These are phyloP conservation scores for Drosophila yakuba DNA, from an alignment of 1,140 invertebrate species.

Conservation along the genomic window DNA sequence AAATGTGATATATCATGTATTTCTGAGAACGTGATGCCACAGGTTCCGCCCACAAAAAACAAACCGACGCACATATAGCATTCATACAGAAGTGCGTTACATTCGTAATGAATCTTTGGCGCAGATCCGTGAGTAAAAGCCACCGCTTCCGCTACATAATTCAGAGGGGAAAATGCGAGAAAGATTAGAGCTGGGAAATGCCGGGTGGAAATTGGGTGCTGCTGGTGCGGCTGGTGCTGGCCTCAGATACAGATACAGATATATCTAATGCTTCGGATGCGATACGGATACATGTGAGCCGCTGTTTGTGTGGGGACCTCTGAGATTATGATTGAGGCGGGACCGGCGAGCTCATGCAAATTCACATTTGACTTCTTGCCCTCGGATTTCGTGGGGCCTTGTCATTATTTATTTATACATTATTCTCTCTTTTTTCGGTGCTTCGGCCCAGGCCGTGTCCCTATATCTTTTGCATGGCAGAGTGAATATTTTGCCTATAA, in stretches of 20 bases:
- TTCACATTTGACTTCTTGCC: conserved; percentile 74
- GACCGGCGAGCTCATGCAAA: conserved; percentile 51
- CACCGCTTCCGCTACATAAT: conserved; percentile 78
- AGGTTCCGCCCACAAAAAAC: conserved; percentile 14
- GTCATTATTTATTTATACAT: conserved; percentile 40
- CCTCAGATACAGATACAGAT: conserved; percentile 24
- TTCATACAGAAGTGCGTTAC: conserved; percentile 43
- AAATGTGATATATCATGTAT: conserved; percentile 59
- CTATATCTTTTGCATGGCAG: conserved; percentile 61
- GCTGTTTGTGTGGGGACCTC: conserved; percentile 34
- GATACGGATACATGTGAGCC: conserved; percentile 15
- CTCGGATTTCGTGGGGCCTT: conserved; percentile 35
- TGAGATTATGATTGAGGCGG: conserved; percentile 61
- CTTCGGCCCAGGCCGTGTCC: conserved; percentile 1
- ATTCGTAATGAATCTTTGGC: conserved; percentile 66
- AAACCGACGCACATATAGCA: not conserved
- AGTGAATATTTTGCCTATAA: conserved; percentile 77
- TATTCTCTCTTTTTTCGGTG: conserved; percentile 28
- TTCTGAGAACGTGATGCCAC: conserved; percentile 39
- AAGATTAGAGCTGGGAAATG: conserved; percentile 49
- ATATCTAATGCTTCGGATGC: conserved; percentile 1
- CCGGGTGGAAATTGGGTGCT: not conserved
- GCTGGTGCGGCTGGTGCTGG: not conserved
- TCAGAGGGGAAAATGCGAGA: conserved; percentile 64
- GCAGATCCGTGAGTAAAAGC: conserved; percentile 65